phyloP scores from a whole-genome alignment of 1,140 invertebrate genomes.

The Trichonephila inaurata region DNA sequence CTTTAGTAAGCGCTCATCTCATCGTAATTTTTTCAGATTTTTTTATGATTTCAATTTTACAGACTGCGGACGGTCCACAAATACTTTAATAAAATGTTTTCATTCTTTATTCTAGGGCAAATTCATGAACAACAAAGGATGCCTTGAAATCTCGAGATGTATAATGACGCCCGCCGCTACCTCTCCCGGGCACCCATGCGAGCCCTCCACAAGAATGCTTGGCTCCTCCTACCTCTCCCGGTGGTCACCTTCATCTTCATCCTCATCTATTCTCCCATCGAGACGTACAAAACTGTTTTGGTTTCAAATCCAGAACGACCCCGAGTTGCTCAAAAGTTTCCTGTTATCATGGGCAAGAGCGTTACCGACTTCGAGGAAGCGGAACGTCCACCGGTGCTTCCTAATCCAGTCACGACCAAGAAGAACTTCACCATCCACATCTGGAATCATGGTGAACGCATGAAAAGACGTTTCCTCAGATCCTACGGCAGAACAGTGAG shows the following conservation, averaged over 20 bases:
- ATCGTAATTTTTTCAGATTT: no score
- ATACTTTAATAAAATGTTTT: no score
- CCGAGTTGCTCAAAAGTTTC: not conserved
- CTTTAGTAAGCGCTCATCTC: no score
- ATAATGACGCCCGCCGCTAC: slow-evolving; percentile 36
- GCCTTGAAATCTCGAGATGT: slow-evolving; percentile 5
- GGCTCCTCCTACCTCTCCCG: slow-evolving; percentile 31
- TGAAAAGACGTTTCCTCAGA: slow-evolving; percentile 78
- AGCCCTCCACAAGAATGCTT: not conserved
- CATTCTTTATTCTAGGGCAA: no score
- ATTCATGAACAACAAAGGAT: no score
- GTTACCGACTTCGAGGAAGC: not conserved
- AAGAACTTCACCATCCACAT: slow-evolving; percentile 78
- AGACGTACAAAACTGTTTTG: not conserved
- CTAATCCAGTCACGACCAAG: not conserved
- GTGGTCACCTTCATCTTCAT: slow-evolving; percentile 30
- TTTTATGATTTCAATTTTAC: no score
- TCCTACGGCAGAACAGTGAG: slow-evolving; percentile 74
- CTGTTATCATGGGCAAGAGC: not conserved
- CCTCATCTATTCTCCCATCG: slow-evolving; percentile 22
- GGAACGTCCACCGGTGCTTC: not conserved
- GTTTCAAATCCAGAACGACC: not conserved
- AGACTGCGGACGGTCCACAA: no score
- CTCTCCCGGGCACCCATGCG: slow-evolving; percentile 19
- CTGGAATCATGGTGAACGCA: slow-evolving; percentile 77